phyloP scores from a whole-genome alignment of 2,113 vertebrate species.

The Pimephales promelas region DNA sequence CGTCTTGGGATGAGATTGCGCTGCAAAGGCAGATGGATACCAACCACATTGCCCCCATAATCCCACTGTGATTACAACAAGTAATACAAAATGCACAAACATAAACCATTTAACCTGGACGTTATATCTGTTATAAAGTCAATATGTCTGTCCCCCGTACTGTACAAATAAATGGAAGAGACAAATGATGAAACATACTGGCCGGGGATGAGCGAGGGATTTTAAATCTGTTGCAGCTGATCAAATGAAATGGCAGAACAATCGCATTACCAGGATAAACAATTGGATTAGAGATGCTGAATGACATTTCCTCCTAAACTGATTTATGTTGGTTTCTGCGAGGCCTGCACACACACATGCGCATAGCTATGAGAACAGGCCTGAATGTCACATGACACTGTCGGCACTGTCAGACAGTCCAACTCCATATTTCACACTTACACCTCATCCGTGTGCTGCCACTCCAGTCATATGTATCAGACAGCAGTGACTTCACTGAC shows the following conservation, averaged over 20 bases:
- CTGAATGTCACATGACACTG: background rate
- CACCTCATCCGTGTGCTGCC: background rate
- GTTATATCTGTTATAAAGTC: conserved; percentile 24
- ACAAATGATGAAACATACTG: conserved; percentile 49
- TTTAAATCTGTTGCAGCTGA: conserved; percentile 54
- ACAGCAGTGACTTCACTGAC: background rate
- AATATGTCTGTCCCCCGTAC: conserved; percentile 29
- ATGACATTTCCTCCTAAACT: conserved; percentile 56
- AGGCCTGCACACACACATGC: background rate
- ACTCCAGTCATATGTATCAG: background rate
- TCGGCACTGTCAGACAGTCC: background rate
- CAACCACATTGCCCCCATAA: background rate
- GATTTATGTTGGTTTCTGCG: conserved; percentile 42
- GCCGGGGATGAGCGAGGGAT: conserved; percentile 50
- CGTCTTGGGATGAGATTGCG: no score
- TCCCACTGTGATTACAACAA: conserved; percentile 2
- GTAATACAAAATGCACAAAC: conserved; percentile 4
- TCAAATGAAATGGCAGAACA: conserved; percentile 56
- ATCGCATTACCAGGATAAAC: conserved; percentile 56
- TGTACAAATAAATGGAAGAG: conserved; percentile 50
- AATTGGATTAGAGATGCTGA: conserved; percentile 55
- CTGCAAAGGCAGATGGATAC: background rate
- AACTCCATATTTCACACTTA: background rate
- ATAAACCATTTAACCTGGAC: conserved; percentile 37
- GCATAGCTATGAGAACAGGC: conserved; percentile 16